Evolutionary conservation across 2,113 vertebrate species (phyloP), one percentile per base, ranked within the genome.

Genomic region (Cyprinus carpio): DNA sequence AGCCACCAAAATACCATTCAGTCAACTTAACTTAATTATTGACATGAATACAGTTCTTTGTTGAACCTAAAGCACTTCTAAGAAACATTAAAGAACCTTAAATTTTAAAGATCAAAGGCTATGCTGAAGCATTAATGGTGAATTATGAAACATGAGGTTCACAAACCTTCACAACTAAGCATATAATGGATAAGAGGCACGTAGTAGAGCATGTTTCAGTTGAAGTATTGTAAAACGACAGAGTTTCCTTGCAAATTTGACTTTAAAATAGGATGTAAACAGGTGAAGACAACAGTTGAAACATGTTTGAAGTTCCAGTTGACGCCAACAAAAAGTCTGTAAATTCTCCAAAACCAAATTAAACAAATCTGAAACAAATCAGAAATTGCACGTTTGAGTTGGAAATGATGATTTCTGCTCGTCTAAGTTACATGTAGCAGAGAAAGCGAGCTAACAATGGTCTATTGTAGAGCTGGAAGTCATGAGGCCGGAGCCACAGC

Each of bases 261-360:
- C 37, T n/a, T 15, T 80, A 16, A 62, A 80, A 27, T 25, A 2
- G 3, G 20, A 75, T 20, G 82, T 81, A 81, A 20, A 78, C 84
- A 88, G 85, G 85, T 81, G 82, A 88, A 78, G 69, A 88, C 90
- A 84, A 79, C 31, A 69, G 64, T 49, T 79, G 49, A 37, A 84
- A 65, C 6, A 6, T 2, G 9, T 29, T 81, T 20, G 15, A 46
- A 64, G 37, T 46, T 46, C 15, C 37, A 20, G 3, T 29, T 75
- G n/a, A 49, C 2, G 23, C 18, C 75, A 77, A 69, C 7, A n/a
- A 25, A 2, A 25, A 65, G 6, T 75, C 15, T 75, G 71, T 46
- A 49, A 64, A 64, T 20, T 43, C 18, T 76, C 72, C 71, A 76
- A 76, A 84, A 18, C 37, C 72, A 84, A 84, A 72, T 80, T 20